Conservation (phyloP, 2,797 vertebrate species). For the Emys orbicularis region DNA sequence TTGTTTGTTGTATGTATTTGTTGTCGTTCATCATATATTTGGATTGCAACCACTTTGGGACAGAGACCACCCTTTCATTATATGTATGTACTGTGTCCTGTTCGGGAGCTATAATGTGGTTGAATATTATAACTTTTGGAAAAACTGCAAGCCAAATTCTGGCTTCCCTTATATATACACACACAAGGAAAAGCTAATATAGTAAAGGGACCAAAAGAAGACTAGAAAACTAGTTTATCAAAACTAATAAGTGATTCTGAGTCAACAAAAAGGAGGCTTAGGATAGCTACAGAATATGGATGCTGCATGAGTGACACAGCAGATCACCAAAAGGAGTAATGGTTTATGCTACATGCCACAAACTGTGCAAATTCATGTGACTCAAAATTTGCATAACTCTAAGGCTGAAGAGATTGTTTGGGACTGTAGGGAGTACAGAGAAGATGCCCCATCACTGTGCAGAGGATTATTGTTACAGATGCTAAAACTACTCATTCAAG, state of each 20-base stretch:
- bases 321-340: background rate
- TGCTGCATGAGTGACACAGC: background rate
- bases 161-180: background rate
- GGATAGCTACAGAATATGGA: background rate
- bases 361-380: background rate
- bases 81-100: background rate
- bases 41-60: background rate
- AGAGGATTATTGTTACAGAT: background rate
- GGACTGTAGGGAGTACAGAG: background rate
- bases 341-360: background rate
- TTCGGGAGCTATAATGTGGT: background rate
- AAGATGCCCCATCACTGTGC: background rate
- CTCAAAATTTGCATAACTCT: background rate
- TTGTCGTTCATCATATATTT: background rate
- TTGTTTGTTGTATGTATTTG: constrained; percentile 65
- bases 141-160: background rate
- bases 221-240: background rate
- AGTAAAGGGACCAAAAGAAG: background rate
- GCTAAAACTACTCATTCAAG: background rate
- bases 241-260: background rate
- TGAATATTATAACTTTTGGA: background rate
- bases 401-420: background rate
- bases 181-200: background rate
- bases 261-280: background rate
- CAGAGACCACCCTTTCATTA: background rate